Base-by-base conservation (phyloP, 2,113 vertebrate species). In the Crotalus viridis region DNA sequence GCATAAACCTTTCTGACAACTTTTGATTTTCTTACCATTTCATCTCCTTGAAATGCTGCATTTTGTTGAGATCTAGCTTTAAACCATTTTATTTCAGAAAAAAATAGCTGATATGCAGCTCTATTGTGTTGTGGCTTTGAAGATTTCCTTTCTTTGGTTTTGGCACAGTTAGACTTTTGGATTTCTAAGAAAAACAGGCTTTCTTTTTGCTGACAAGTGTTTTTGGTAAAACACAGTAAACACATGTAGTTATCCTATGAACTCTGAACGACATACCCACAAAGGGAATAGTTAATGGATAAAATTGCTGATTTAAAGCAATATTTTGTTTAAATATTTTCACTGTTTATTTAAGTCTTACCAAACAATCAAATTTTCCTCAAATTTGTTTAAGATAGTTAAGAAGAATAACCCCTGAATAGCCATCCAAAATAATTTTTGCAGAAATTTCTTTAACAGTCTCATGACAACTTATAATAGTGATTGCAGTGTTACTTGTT, bases 111-210 rank as follows among this genome's bases (percentile, higher is more conserved):
- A 95, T 95, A 94, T 52, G 93, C 91, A 56, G 92, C 74, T 43
- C 33, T 61, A 91, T 95, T 97, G 95, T 97, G 92, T 95, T 96
- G 93, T 95, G 26, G 81, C 94, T 95, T 97, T 95, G 92, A 93
- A 96, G 95, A 74, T 95, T 95, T 92, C 46, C 7, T 93, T 24
- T 54, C n/a, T 93, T 94, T 94, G 91, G 88, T 95, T 96, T 93
- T 89, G 92, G 55, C 87, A 96, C 91, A 93, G 91, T 90, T 94
- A 93, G 94, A 94, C 52, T 86, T 88, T 15, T 94, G 88, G 85
- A 92, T 90, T 94, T 95, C 59, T 51, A 91, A 95, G 94, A 89
- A 10, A 56, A 33, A 7, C 91, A 52, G 89, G 92, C 95, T 95
- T 91, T 95, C 94, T 93, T 95, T 61, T 92, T 52, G 91, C 0